phyloP scores from a whole-genome alignment of 1,140 invertebrate genomes.

The Macrostomum lignano region DNA sequence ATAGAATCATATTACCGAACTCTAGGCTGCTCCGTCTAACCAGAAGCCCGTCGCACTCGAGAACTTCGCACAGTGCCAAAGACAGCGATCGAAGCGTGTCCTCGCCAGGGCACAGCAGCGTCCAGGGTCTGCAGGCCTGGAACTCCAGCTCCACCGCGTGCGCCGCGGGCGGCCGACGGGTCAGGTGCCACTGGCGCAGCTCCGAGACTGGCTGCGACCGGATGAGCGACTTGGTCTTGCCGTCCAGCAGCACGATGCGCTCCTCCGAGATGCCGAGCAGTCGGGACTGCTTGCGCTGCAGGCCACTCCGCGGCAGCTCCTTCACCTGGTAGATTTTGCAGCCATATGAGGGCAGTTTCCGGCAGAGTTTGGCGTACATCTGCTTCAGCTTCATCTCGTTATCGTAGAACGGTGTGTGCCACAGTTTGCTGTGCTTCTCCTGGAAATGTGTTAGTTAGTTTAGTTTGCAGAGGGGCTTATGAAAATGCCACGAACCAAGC shows the following conservation, averaged over 20 bases:
- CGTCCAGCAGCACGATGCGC: slow-evolving; percentile 37
- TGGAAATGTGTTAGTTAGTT: slow-evolving; percentile 15
- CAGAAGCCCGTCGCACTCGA: slow-evolving; percentile 24
- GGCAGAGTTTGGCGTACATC: slow-evolving; percentile 38
- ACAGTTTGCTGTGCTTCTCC: slow-evolving; percentile 41
- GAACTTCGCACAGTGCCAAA: slow-evolving; percentile 31
- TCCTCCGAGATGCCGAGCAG: slow-evolving; percentile 36
- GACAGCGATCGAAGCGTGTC: slow-evolving; percentile 30
- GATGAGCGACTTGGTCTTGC: slow-evolving; percentile 34
- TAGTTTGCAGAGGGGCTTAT: neutral
- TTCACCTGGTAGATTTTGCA: slow-evolving; percentile 41
- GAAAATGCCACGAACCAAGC: too few species aligned
- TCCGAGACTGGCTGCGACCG: slow-evolving; percentile 35
- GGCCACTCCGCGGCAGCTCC: slow-evolving; percentile 36
- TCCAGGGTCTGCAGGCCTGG: slow-evolving; percentile 32
- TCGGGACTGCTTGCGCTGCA: slow-evolving; percentile 39
- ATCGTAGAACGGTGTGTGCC: slow-evolving; percentile 39
- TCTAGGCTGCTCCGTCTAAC: slow-evolving; percentile 17
- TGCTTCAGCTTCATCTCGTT: slow-evolving; percentile 38
- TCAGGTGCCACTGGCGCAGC: slow-evolving; percentile 37
- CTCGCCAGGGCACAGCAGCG: slow-evolving; percentile 27
- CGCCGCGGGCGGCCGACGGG: slow-evolving; percentile 35
- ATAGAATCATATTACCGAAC: too few species aligned
- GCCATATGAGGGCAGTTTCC: slow-evolving; percentile 36
- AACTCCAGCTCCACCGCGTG: slow-evolving; percentile 39